These are phyloP conservation scores for Ectropis grisescens DNA, from an alignment of 1,140 invertebrate genomes.

Conservation along the genomic window DNA sequence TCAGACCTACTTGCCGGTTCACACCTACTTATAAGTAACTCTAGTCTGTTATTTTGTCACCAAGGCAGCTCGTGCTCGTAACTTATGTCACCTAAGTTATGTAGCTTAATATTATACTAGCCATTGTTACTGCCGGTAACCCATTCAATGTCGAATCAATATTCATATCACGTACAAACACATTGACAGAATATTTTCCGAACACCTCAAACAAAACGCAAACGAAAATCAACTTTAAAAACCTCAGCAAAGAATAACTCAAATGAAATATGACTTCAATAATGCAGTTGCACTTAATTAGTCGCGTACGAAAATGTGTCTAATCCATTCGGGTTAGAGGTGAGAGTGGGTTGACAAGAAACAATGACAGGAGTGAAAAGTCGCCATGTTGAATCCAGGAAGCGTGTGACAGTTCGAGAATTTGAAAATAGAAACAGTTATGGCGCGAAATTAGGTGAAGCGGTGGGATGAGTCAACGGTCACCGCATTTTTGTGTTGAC, in stretches of 20 bases:
- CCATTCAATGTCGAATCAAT: no score
- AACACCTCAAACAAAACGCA: conserved; percentile 28
- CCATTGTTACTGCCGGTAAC: no score
- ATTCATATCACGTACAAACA: no score
- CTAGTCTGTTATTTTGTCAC: no score
- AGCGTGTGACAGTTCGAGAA: conserved; percentile 10
- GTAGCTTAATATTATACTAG: no score
- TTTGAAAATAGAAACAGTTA: conserved; percentile 19
- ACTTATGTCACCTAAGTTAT: no score
- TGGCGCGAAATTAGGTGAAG: conserved; percentile 18
- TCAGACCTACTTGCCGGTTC: no score
- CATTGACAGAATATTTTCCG: background rate
- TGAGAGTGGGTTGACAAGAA: conserved; percentile 9
- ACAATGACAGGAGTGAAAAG: conserved; percentile 9
- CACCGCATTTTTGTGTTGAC: background rate
- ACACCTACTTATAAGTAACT: no score
- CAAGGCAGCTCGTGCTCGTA: no score
- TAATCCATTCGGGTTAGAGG: conserved; percentile 8
- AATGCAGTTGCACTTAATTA: background rate
- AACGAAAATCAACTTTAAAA: conserved; percentile 2
- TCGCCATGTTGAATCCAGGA: conserved; percentile 15
- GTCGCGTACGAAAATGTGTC: conserved; percentile 1
- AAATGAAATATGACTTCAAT: background rate
- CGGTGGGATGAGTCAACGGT: background rate
- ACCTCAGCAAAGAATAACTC: conserved; percentile 4